These are phyloP conservation scores for Melinopterus prodromus DNA, from an alignment of 2,888 invertebrate genomes.

Conservation along the genomic window DNA sequence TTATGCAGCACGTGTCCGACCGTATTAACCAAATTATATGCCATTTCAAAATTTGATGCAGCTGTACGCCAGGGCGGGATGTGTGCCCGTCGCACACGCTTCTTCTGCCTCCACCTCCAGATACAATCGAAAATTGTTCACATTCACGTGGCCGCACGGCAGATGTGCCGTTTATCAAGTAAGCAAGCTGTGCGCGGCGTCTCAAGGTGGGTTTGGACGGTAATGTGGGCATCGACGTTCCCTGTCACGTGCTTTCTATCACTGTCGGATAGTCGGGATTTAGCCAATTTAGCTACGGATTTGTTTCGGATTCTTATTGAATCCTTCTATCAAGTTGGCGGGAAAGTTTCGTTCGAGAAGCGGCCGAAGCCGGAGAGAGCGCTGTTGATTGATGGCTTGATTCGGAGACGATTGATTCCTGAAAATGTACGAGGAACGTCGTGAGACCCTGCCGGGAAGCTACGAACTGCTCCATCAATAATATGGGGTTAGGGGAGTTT, in stretches of 20 bases:
- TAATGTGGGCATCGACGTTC: not conserved
- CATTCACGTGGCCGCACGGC: not conserved
- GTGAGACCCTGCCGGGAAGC: not conserved
- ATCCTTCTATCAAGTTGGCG: not conserved
- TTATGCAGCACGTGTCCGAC: not conserved
- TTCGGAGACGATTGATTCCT: slow-evolving; percentile 4
- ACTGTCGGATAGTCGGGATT: not conserved
- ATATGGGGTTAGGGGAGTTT: not conserved
- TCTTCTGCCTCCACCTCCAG: not conserved
- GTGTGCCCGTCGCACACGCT: not conserved
- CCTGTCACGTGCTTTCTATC: not conserved
- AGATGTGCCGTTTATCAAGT: not conserved
- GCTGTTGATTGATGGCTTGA: not conserved
- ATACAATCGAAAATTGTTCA: not conserved
- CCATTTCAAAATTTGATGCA: slow-evolving; percentile 4
- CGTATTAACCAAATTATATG: not conserved
- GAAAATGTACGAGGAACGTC: not conserved
- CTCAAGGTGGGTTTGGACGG: not conserved
- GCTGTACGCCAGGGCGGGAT: not conserved
- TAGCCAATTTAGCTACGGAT: slow-evolving; percentile 4
- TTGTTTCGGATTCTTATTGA: slow-evolving; percentile 4
- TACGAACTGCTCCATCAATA: not conserved
- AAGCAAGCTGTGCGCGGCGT: not conserved
- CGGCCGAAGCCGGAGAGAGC: not conserved
- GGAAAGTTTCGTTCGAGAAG: not conserved